Base-by-base conservation (phyloP, 2,797 vertebrate genomes). In the Phoeniculus purpureus region DNA sequence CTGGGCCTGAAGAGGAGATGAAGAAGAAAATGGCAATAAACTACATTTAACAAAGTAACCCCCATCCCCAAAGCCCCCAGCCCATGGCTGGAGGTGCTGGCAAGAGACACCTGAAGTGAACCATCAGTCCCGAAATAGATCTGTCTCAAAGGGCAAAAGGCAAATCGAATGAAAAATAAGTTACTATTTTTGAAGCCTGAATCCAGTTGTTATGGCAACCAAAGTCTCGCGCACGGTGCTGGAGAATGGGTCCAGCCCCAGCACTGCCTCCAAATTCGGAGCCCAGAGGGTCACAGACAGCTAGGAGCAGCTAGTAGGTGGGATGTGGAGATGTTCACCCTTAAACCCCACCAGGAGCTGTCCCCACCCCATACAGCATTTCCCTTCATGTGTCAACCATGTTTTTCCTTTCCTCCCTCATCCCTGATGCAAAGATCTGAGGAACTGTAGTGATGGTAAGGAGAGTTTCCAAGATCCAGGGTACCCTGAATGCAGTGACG, bases 201-300 rank as follows among this genome's bases (percentile, higher is more conserved):
- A 95, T 97, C 74, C 74, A 75, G 97, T 98, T 97, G 97, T 97
- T 97, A 97, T 97, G 95, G 97, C 95, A 98, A 98, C 97, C 54
- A 45, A 96, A 95, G 96, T 71, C 96, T 97, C 6, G 3, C 74
- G 78, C 91, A 93, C 96, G 56, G 47, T 79, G 92, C 74, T 59
- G 86, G 10, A 45, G 89, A 94, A 95, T 65, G 59, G 25, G 87
- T 93, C 43, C 81, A 91, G 81, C 77, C 79, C 52, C 12, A 58
- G 62, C 5, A 7, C 37, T 81, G 79, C 73, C 66, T 87, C 75
- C 75, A 81, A 56, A 82, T 68, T 67, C 4, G 1, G 47, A 15
- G 32, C 50, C 21, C 0, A 0, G 76, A 81, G 66, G 51, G 47
- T 9, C 1, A 0, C 52, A n/a, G 52, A 21, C 48, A 70, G 54